phyloP scores from a whole-genome alignment of 2,797 vertebrate species.

The Pseudochirops corinnae region DNA sequence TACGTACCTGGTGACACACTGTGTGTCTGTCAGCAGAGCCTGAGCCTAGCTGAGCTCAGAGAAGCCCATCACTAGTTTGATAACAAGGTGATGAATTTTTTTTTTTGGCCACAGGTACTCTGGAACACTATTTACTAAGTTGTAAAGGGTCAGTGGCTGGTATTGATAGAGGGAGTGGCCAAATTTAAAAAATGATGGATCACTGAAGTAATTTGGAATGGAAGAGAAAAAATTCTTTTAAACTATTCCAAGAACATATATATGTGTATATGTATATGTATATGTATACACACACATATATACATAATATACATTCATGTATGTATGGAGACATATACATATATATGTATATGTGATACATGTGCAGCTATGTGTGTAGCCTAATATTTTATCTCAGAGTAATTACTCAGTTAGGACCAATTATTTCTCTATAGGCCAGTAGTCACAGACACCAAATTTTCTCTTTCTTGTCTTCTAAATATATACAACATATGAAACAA shows the following conservation, averaged over 20 bases:
- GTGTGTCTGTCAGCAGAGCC: not conserved
- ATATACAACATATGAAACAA: conserved; percentile 47
- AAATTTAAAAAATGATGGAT: not conserved
- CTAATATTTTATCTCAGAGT: conserved; percentile 32
- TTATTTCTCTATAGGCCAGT: conserved; percentile 31
- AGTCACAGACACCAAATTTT: not conserved
- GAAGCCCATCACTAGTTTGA: not conserved
- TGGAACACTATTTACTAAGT: not conserved
- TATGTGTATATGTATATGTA: too few species aligned
- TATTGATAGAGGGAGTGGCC: not conserved
- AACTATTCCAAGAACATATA: not conserved
- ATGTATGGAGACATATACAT: too few species aligned
- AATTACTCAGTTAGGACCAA: conserved; percentile 39
- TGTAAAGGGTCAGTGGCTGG: not conserved
- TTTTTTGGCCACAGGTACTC: not conserved
- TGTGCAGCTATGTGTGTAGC: not conserved
- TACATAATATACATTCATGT: too few species aligned
- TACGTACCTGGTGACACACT: not conserved
- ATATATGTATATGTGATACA: not conserved
- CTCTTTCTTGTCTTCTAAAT: conserved; percentile 36
- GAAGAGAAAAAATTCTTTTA: not conserved
- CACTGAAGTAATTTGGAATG: not conserved
- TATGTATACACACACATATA: too few species aligned
- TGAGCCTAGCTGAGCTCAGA: not conserved
- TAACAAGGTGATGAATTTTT: not conserved